Conservation (phyloP, 2,113 vertebrate species). For the Gavialis gangeticus region DNA sequence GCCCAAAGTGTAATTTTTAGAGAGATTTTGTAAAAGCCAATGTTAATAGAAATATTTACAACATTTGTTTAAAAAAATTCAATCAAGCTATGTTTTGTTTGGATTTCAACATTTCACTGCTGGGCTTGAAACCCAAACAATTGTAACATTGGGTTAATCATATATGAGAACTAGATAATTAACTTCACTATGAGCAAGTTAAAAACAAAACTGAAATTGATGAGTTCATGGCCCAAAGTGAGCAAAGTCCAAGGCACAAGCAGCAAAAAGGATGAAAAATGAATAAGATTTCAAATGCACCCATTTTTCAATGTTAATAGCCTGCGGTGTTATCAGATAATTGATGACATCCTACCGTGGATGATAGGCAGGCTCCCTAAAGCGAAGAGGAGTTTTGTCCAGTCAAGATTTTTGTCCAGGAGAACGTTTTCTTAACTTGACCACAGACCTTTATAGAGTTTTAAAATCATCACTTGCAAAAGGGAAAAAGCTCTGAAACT, state of each 20-base stretch:
- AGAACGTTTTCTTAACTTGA: too few relatives aligned
- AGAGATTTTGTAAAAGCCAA: background rate
- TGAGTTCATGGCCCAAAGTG: background rate
- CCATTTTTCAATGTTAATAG: background rate
- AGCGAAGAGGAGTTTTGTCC: background rate
- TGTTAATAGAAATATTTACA: background rate
- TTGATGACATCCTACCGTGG: background rate
- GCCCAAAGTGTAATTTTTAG: background rate
- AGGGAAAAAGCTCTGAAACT: background rate
- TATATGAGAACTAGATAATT: background rate
- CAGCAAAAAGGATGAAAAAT: background rate
- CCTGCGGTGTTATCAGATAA: background rate
- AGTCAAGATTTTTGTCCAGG: background rate
- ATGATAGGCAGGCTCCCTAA: background rate
- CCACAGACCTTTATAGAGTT: background rate
- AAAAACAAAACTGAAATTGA: background rate
- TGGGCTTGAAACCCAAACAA: background rate
- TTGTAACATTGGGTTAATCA: fast-evolving
- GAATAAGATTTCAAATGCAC: background rate
- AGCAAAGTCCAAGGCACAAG: background rate
- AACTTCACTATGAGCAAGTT: background rate
- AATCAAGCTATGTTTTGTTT: background rate
- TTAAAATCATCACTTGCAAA: background rate
- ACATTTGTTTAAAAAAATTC: background rate
- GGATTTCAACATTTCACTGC: background rate